A percentile compares a stretch with the other conserved stretches of the same genome.
Conservation (phyloP, 1,140 invertebrate genomes). For the Trichomalopsis sarcophagae region DNA sequence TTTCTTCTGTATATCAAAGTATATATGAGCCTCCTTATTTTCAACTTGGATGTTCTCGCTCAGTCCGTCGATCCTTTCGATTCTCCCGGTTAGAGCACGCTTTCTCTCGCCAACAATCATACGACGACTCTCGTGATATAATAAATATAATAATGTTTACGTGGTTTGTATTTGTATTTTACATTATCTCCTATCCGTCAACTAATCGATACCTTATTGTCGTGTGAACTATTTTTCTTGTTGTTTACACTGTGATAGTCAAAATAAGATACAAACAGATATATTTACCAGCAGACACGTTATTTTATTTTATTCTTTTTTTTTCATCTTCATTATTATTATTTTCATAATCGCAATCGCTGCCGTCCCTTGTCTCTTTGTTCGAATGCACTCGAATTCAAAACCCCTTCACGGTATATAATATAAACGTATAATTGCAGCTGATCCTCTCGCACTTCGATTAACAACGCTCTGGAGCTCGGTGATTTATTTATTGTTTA, state of each 20-base stretch:
- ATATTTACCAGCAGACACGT: constrained; percentile 40
- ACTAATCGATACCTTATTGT: constrained; percentile 76
- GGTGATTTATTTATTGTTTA: constrained; percentile 20
- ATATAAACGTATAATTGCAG: constrained; percentile 32
- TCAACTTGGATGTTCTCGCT: not conserved
- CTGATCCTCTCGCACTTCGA: not conserved
- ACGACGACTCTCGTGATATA: constrained; percentile 66
- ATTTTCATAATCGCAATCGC: constrained; percentile 20
- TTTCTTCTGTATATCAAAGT: not conserved
- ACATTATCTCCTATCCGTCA: constrained; percentile 70
- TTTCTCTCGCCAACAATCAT: constrained; percentile 57
- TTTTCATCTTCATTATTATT: constrained; percentile 17
- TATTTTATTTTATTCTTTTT: constrained; percentile 37
- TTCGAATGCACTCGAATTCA: constrained; percentile 40
- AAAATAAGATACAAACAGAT: constrained; percentile 49
- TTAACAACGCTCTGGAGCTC: constrained; percentile 23
- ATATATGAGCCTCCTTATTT: not conserved
- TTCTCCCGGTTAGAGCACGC: constrained; percentile 48
- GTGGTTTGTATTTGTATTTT: constrained; percentile 73
- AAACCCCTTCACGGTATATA: not conserved
- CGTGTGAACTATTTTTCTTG: constrained; percentile 71
- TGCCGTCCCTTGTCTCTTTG: constrained; percentile 31
- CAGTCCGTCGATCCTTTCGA: constrained; percentile 25
- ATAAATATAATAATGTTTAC: constrained; percentile 74
- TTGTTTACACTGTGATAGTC: constrained; percentile 47